These are phyloP conservation scores for Rhagoletis pomonella DNA, from an alignment of 1,140 invertebrate genomes.

Conservation along the genomic window DNA sequence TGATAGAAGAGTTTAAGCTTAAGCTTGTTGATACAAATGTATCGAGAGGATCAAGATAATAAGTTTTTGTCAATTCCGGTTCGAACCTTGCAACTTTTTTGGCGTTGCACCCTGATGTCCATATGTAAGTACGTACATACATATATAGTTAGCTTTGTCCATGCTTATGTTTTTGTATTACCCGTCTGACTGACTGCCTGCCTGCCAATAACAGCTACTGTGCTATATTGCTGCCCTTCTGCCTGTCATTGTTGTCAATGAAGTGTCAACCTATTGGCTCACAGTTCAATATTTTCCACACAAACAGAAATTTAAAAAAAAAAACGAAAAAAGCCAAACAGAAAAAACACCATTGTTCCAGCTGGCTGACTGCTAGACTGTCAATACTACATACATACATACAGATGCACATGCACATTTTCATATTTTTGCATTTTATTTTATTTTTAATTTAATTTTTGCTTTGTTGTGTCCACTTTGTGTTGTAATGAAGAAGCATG, in stretches of 20 bases:
- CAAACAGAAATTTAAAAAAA: neutral
- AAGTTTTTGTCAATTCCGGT: too few relatives aligned
- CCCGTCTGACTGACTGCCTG: neutral
- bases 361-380: neutral
- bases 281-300: neutral
- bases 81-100: too few relatives aligned
- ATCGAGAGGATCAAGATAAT: too few relatives aligned
- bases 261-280: neutral
- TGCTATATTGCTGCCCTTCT: neutral
- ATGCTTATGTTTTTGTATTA: neutral
- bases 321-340: too few relatives aligned
- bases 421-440: neutral
- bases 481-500: neutral
- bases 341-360: neutral
- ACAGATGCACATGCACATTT: neutral
- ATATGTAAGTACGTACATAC: neutral
- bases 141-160: neutral
- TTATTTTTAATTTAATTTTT: neutral
- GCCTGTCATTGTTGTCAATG: constrained; percentile 18
- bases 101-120: neutral
- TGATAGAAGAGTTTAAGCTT: too few relatives aligned
- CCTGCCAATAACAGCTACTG: neutral
- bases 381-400: neutral
- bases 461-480: neutral
- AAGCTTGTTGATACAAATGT: too few relatives aligned